Evolutionary conservation across 1,140 invertebrate genomes (phyloP), one percentile per base, ranked within the genome.

Genomic region (Thaumatotibia leucotreta): DNA sequence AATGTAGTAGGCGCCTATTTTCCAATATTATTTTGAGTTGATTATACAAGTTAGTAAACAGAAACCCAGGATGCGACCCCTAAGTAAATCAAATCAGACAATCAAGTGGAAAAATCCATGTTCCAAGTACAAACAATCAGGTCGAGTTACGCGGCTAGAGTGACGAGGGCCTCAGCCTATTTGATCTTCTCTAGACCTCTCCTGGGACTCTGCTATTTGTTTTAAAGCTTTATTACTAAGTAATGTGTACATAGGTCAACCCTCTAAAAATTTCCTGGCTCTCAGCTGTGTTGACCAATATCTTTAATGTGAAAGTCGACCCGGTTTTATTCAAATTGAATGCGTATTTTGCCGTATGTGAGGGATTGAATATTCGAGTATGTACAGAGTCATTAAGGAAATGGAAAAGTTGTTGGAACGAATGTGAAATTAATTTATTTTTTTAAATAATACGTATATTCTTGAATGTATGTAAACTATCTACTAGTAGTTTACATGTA

Each of bases 181-280:
- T 87, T 88, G 85, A 86, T 82, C 78, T 77, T 74, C 77, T 76
- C 76, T 84, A 67, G 72, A 45, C 69, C 75, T 82, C 82, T 72
- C 65, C 63, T 27, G 82, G 79, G 84, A 81, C 9, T 58, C 63
- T 66, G 61, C 73, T 90, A 86, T 90, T 90, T 90, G 85, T 90
- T 90, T 88, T 90, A 90, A 88, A 88, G 84, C 88, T 88, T 89
- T 87, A 88, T 89, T 85, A 84, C 87, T 90, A 88, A 90, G 86
- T 90, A 90, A 90, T 90, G 84, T 90, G 86, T 88, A 77, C 88
- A 82, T 82, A 90, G 88, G 88, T 90, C 88, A 88, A 77, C 84
- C 86, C 83, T 86, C 80, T 83, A 85, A 90, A 87, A 84, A 77
- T 86, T 79, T 77, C 66, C 71, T 33, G 49, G 24, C 32, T 61